Percentiles rank a stretch among this genome's conserved stretches.
phyloP scores from a whole-genome alignment of 1,140 invertebrate genomes.

The Polypedilum vanderplanki region DNA sequence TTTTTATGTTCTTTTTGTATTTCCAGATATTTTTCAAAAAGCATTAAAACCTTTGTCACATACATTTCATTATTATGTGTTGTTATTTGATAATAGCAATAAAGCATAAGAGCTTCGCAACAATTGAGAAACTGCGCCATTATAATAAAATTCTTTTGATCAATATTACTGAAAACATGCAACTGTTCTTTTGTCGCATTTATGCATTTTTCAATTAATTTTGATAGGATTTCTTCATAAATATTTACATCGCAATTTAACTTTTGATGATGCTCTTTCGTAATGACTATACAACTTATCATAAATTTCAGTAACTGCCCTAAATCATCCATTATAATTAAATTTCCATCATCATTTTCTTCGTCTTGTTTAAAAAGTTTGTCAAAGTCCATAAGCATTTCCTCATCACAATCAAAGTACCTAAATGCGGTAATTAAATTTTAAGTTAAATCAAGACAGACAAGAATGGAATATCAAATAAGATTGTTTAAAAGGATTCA shows the following conservation, averaged over 20 bases:
- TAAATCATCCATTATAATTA: background rate
- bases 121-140: background rate
- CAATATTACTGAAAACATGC: background rate
- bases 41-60: background rate
- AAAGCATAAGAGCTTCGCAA: background rate
- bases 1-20: background rate
- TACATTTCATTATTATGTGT: background rate
- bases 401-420: background rate
- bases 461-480: background rate
- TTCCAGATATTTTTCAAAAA: background rate
- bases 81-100: background rate
- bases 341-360: background rate
- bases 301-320: background rate
- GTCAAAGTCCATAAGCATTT: background rate
- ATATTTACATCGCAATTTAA: background rate
- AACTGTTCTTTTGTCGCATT: background rate
- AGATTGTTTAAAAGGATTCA: background rate
- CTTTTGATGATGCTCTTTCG: background rate
- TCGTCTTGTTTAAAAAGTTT: background rate
- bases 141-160: background rate
- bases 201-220: constrained; percentile 14
- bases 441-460: background rate
- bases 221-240: background rate
- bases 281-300: background rate
- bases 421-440: background rate